phyloP scores from a whole-genome alignment of 2,888 invertebrate genomes.

The Bugulina stolonifera region DNA sequence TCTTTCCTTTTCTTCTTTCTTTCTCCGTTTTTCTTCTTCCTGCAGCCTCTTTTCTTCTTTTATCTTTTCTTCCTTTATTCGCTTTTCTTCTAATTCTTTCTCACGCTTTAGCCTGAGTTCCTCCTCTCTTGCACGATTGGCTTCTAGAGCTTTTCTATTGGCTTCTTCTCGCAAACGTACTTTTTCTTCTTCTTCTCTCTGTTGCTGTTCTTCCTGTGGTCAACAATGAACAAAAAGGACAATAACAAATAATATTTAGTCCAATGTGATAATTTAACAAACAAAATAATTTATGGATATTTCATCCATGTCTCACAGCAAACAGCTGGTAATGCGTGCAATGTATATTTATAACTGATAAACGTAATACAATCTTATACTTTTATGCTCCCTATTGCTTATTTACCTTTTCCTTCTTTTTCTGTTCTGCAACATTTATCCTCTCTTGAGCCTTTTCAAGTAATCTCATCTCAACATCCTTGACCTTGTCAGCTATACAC shows the following conservation, averaged over 20 bases:
- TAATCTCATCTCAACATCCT: background rate
- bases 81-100: slow-evolving; percentile 26
- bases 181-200: background rate
- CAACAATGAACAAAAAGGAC: background rate
- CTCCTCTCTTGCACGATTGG: slow-evolving; percentile 25
- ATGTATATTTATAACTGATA: no score
- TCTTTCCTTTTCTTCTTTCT: slow-evolving; percentile 14
- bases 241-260: no score
- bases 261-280: no score
- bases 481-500: background rate
- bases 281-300: no score
- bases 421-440: background rate
- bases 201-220: background rate
- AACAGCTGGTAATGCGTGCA: no score
- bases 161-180: background rate
- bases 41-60: background rate
- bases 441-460: background rate
- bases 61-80: background rate
- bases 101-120: slow-evolving; percentile 26
- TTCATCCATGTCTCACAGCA: no score
- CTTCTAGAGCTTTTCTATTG: slow-evolving; percentile 17
- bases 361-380: no score
- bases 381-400: no score
- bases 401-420: no score
- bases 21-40: background rate